Conservation (phyloP, 2,888 invertebrate species). For the Drosophila koepferae region DNA sequence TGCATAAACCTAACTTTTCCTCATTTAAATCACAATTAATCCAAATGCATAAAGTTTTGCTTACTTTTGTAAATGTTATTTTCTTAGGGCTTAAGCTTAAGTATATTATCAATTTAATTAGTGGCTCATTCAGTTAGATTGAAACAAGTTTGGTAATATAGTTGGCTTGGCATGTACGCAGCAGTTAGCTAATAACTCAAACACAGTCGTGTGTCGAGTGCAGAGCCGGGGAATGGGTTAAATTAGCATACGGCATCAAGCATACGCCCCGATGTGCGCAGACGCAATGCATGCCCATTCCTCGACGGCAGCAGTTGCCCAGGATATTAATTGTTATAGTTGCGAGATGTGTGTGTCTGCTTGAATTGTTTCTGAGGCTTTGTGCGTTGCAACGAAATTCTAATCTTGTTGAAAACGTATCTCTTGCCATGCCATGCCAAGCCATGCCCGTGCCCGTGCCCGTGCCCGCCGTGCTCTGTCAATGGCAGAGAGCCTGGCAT, state of each 20-base stretch:
- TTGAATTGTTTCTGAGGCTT: slow-evolving; percentile 78
- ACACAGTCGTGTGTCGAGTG: slow-evolving; percentile 47
- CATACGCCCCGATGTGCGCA: slow-evolving; percentile 68
- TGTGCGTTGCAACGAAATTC: slow-evolving; percentile 75
- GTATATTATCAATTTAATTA: slow-evolving; percentile 22
- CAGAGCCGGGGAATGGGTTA: slow-evolving; percentile 35
- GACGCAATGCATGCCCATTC: slow-evolving; percentile 40
- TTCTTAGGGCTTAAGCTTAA: neutral
- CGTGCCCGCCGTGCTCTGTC: slow-evolving; percentile 54
- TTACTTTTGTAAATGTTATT: too few species aligned
- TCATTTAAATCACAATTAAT: neutral
- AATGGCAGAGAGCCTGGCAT: slow-evolving; percentile 62
- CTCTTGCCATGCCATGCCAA: slow-evolving; percentile 41
- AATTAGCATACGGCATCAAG: slow-evolving; percentile 74
- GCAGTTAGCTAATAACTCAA: slow-evolving; percentile 62
- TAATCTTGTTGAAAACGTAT: slow-evolving; percentile 83
- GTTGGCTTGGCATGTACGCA: slow-evolving; percentile 14
- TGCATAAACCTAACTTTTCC: neutral
- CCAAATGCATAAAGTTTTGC: neutral
- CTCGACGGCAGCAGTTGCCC: slow-evolving; percentile 43
- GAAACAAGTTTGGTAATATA: slow-evolving; percentile 21
- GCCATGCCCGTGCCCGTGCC: slow-evolving; percentile 48
- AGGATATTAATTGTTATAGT: slow-evolving; percentile 81
- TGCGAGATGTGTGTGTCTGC: slow-evolving; percentile 77
- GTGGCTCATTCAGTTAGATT: slow-evolving; percentile 12